Base-by-base conservation (phyloP, 1,140 invertebrate species). In the Saccostrea echinata region DNA sequence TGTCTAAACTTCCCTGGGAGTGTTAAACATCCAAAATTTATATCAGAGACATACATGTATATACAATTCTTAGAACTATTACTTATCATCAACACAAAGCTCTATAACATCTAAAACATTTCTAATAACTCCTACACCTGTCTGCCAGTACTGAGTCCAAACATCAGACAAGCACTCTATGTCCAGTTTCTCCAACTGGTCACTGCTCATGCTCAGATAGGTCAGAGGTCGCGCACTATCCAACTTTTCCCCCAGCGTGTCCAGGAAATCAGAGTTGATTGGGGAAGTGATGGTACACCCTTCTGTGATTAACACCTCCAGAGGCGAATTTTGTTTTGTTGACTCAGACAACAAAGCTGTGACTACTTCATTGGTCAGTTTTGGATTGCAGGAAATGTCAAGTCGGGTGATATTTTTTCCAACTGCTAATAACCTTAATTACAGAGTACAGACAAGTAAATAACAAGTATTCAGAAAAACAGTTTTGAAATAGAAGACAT, bases 221-320 rank as follows among this genome's bases (percentile, higher is more conserved):
- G 84, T 85, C 30, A 93, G 87, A 16, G 91, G 90, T 24, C 71
- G 35, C 0, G 30, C 13, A 43, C 51, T 52, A 3, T 76, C 21
- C 18, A 93, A 85, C 57, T 91, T 91, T 16, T 91, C 88, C 55
- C 86, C 88, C 2, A 93, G 43, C 13, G 89, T 52, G 83, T 91
- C 90, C 6, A 92, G 55, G 13, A 93, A 91, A 52, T 86, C 35
- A 0, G 90, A 84, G 43, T 88, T 85, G 9, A 93, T 71, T 0
- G 92, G 92, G 21, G 90, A 91, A 6, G n/a, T 85, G 12, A 91
- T 52, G 21, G 85, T 88, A 86, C 91, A 91, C 1, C 87, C 88
- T 57, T 82, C 52, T 11, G 87, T 87, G 13, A 24, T 64, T 0
- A 92, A 12, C 30, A 87, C 18, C n/a, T 91, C 90, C 16, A 93